Evolutionary conservation across 92 coral and sea anemone species (phyloP), one percentile per base, ranked within the genome.

Genomic region (Palythoa grandis): DNA sequence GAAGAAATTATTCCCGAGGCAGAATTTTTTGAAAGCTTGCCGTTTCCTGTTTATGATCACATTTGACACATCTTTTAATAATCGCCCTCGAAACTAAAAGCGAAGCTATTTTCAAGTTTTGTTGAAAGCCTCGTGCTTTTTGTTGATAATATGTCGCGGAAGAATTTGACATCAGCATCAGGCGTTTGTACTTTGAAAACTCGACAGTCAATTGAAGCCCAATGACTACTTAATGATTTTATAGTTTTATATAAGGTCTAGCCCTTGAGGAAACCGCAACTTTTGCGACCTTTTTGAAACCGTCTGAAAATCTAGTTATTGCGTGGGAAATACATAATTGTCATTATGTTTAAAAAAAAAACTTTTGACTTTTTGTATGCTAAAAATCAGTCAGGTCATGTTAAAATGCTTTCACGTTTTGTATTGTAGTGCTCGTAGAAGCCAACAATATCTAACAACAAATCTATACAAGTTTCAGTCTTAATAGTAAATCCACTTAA

Each of bases 11-110:
- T 63, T 65, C 85, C 85, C 16, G 74, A 66, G 85, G 85, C 85
- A 12, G 65, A 50, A 15, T 66, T 58, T 52, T 78, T 61, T 78
- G 72, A 24, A 11, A 35, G 52, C 47, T 80, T 53, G 60, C 74
- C 74, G 60, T 66, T 80, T 80, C 85, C 85, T 80, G 85, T 80
- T 80, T 78, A 43, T 79, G 10, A 11, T 14, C 58, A 43, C 43
- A 38, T 48, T 66, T 65, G 85, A 65, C 85, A 23, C 40, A 29
- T 80, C 65, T 68, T 80, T 43, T 14, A 40, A 47, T 35, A 40
- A 3, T 2, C 11, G 4, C 6, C 11, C 35, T 14, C 61, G 13
- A 16, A 19, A 47, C 15, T 39, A 35, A 65, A 43, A 20, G 20
- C 39, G 11, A 52, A 79, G 22, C 56, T 12, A 43, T 66, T 50